Conservation (phyloP, 2,888 invertebrate species). For the Lasioglossum pauxillum region DNA sequence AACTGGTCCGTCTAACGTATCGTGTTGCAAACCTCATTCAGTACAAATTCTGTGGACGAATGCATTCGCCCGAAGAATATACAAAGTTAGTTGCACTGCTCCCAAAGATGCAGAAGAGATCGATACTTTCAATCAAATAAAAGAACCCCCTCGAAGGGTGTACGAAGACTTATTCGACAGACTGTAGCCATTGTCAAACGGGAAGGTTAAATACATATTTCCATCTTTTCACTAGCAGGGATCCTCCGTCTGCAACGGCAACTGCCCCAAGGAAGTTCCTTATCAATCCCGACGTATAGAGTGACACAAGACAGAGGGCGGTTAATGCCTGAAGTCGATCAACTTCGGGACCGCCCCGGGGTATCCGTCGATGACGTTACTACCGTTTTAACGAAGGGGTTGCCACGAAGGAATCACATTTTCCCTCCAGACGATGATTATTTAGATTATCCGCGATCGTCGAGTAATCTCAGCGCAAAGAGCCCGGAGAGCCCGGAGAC, state of each 20-base stretch:
- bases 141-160: not conserved
- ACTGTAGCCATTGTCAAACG: not conserved
- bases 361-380: conserved; percentile 72
- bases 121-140: not conserved
- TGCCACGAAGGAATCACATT: conserved; percentile 54
- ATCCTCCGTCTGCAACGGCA: not conserved
- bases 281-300: conserved; percentile 38
- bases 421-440: conserved; percentile 68
- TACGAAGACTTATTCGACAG: not conserved
- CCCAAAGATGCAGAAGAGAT: not conserved
- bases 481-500: not conserved
- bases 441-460: conserved; percentile 72
- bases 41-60: not conserved
- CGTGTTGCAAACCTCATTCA: not conserved
- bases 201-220: not conserved
- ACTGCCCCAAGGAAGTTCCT: conserved; percentile 39
- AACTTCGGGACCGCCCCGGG: conserved; percentile 37
- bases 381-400: conserved; percentile 78
- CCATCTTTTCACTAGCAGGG: not conserved
- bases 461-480: conserved; percentile 64
- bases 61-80: not conserved
- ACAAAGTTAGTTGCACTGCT: not conserved
- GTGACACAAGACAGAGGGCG: conserved; percentile 38
- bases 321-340: conserved; percentile 60
- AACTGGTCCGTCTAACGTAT: too few species aligned